Percentiles rank a stretch among this genome's conserved stretches.
Conservation (phyloP, 2,113 vertebrate species). For the Pampusana beccarii region DNA sequence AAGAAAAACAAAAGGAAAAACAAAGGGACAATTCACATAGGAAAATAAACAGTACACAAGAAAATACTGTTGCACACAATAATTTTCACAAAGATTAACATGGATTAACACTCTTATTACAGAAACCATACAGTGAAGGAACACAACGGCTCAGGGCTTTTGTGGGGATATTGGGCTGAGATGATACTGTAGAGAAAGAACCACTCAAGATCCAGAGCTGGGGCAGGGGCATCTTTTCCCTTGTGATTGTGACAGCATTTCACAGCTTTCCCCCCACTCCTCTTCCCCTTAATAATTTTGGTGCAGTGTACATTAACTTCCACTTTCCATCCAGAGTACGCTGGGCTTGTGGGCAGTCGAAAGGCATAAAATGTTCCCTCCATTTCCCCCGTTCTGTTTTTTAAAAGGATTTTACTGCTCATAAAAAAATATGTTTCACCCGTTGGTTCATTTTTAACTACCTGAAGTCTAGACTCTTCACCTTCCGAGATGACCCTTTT, state of each 20-base stretch:
- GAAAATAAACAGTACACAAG: conserved; percentile 84
- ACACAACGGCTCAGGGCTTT: conserved; percentile 84
- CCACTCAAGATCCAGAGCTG: conserved; percentile 27
- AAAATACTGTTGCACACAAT: conserved; percentile 92
- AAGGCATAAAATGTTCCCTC: conserved; percentile 54
- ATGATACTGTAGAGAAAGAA: conserved; percentile 74
- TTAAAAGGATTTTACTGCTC: conserved; percentile 46
- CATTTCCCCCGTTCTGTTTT: background rate
- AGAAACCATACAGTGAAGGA: conserved; percentile 89
- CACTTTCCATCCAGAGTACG: conserved; percentile 58
- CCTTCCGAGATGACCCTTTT: conserved; percentile 53
- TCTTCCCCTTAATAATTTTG: conserved; percentile 34
- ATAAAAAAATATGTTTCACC: conserved; percentile 31
- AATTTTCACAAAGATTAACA: conserved; percentile 91
- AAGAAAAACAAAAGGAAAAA: conserved; percentile 74
- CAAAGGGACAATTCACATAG: conserved; percentile 81
- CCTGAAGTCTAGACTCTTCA: conserved; percentile 6
- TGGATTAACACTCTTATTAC: conserved; percentile 87
- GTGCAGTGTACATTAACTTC: conserved; percentile 59
- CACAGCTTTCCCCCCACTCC: background rate
- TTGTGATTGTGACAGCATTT: background rate
- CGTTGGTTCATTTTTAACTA: background rate
- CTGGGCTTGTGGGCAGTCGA: conserved; percentile 47
- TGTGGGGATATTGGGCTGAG: conserved; percentile 79
- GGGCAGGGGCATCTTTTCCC: conserved; percentile 52